Evolutionary conservation across 2,113 vertebrate species (phyloP).

Genomic region (Chelonoidis abingdonii): DNA sequence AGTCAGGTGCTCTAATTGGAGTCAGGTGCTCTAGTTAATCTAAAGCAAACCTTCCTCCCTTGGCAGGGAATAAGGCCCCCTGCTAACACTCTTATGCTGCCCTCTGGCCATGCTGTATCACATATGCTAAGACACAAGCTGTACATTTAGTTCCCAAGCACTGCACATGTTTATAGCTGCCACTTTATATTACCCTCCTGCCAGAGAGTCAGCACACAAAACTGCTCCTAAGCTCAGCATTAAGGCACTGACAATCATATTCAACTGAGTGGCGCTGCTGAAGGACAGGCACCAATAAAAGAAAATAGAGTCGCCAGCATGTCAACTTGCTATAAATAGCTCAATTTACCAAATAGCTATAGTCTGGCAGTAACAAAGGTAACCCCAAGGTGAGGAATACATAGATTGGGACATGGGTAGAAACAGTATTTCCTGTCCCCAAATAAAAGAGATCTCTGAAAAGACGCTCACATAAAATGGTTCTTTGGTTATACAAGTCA

Average conservation of each 20-base stretch:
- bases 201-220: neutral
- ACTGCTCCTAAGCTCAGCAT: neutral
- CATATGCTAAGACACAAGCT: neutral
- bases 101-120: too few species aligned
- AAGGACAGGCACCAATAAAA: neutral
- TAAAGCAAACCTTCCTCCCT: too few species aligned
- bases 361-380: neutral
- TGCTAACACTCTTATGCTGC: too few species aligned
- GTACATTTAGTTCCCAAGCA: slow-evolving; percentile 22
- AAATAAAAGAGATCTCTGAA: neutral
- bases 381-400: neutral
- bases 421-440: neutral
- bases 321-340: neutral
- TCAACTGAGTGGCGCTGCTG: neutral
- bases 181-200: slow-evolving; percentile 13
- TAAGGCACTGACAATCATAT: accelerated
- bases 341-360: neutral
- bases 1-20: too few species aligned
- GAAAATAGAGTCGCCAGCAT: neutral
- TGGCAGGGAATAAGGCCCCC: too few species aligned
- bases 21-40: too few species aligned
- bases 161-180: slow-evolving; percentile 28
- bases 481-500: neutral
- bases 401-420: neutral
- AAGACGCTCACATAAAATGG: neutral